Evolutionary conservation across 2,888 invertebrate species (phyloP).

Genomic region (Pyrgus malvae): DNA sequence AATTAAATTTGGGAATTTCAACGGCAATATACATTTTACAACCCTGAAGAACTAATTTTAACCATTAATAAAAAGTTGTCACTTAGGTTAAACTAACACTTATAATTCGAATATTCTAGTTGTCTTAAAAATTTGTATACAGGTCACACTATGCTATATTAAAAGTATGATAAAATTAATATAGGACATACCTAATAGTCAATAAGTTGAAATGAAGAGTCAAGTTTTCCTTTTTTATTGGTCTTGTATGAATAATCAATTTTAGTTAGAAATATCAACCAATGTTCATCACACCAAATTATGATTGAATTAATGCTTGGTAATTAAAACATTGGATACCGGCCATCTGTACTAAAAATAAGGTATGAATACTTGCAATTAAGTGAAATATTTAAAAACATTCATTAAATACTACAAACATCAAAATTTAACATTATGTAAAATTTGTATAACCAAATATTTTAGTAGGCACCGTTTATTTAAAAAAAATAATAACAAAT

Average conservation of each 20-base stretch:
- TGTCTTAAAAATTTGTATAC: background rate
- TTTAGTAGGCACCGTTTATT: constrained; percentile 32
- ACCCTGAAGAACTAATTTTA: too few relatives aligned
- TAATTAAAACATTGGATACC: too few relatives aligned
- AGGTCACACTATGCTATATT: background rate
- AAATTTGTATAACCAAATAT: constrained; percentile 29
- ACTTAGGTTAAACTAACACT: background rate
- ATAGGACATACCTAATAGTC: background rate
- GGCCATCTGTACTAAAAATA: too few relatives aligned
- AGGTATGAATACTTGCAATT: constrained; percentile 1
- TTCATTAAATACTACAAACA: constrained; percentile 17
- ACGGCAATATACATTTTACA: too few relatives aligned
- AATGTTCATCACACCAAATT: too few relatives aligned
- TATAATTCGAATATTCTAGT: background rate
- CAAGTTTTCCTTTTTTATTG: too few relatives aligned
- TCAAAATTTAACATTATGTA: constrained; percentile 24
- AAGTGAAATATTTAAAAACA: constrained; percentile 7
- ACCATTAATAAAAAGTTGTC: too few relatives aligned
- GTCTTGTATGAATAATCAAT: too few relatives aligned
- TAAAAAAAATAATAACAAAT: constrained; percentile 29
- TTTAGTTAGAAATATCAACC: too few relatives aligned
- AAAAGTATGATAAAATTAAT: background rate
- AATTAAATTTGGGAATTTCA: too few relatives aligned
- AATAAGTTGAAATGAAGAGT: background rate
- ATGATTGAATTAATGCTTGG: too few relatives aligned